Evolutionary conservation across 2,888 invertebrate species (phyloP).

Genomic region (Parnassius apollo): DNA sequence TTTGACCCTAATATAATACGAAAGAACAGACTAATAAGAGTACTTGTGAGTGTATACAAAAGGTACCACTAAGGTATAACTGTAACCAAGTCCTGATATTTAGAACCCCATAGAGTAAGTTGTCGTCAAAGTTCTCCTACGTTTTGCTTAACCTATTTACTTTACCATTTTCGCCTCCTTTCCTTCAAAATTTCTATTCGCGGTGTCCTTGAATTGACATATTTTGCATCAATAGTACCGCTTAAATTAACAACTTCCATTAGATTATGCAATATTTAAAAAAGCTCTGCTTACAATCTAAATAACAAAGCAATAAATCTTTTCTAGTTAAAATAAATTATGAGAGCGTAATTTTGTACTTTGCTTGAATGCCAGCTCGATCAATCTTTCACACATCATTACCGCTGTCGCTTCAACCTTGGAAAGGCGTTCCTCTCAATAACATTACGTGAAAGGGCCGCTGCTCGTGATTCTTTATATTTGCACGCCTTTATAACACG

Average conservation of each 20-base stretch:
- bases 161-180: too few species aligned
- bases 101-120: too few species aligned
- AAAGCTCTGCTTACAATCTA: constrained; percentile 35
- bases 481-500: constrained; percentile 35
- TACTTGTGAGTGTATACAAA: too few species aligned
- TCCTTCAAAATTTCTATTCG: too few species aligned
- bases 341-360: constrained; percentile 35
- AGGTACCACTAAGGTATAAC: too few species aligned
- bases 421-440: constrained; percentile 42
- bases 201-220: too few species aligned
- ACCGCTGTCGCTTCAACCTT: constrained; percentile 54
- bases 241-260: constrained; percentile 37
- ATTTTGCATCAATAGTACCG: too few species aligned
- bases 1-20: too few species aligned
- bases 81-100: too few species aligned
- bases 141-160: too few species aligned
- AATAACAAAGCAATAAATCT: constrained; percentile 43
- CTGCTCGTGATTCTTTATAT: constrained; percentile 33
- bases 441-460: constrained; percentile 38
- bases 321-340: constrained; percentile 41
- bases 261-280: constrained; percentile 40
- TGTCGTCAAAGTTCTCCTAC: too few species aligned
- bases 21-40: too few species aligned
- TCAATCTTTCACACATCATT: constrained; percentile 51
- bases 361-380: constrained; percentile 37